These are phyloP conservation scores for Zaprionus gabonicus DNA, from an alignment of 1,140 invertebrate species.

Conservation along the genomic window DNA sequence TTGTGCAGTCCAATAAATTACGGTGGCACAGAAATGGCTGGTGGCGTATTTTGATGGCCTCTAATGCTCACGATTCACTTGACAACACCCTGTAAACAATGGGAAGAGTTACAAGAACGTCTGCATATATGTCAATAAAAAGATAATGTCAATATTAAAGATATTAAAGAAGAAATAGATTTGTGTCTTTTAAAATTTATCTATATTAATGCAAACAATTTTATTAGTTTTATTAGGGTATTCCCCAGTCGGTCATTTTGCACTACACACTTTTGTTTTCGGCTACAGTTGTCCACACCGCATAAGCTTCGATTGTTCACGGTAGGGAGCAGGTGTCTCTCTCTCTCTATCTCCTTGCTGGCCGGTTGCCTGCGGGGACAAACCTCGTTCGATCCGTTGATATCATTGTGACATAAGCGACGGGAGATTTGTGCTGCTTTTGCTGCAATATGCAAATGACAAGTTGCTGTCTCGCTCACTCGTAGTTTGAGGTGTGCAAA, in stretches of 20 bases:
- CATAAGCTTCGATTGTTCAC: background rate
- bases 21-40: background rate
- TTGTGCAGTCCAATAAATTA: slow-evolving; percentile 12
- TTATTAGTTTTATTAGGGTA: background rate
- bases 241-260: background rate
- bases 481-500: slow-evolving; percentile 11
- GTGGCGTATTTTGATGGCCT: background rate
- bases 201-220: no score
- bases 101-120: background rate
- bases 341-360: background rate
- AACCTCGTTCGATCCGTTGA: slow-evolving; percentile 26
- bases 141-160: background rate
- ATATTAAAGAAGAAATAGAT: background rate
- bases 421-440: slow-evolving; percentile 11
- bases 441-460: slow-evolving; percentile 69
- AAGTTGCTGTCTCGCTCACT: slow-evolving; percentile 24
- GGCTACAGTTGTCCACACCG: background rate
- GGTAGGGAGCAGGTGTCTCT: background rate
- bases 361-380: background rate
- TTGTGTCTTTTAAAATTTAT: background rate
- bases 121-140: background rate
- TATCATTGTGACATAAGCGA: slow-evolving; percentile 62
- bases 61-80: background rate
- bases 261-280: background rate
- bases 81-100: slow-evolving; percentile 1